Conservation (phyloP, 2,888 invertebrate species). For the Ectropis crepuscularia region DNA sequence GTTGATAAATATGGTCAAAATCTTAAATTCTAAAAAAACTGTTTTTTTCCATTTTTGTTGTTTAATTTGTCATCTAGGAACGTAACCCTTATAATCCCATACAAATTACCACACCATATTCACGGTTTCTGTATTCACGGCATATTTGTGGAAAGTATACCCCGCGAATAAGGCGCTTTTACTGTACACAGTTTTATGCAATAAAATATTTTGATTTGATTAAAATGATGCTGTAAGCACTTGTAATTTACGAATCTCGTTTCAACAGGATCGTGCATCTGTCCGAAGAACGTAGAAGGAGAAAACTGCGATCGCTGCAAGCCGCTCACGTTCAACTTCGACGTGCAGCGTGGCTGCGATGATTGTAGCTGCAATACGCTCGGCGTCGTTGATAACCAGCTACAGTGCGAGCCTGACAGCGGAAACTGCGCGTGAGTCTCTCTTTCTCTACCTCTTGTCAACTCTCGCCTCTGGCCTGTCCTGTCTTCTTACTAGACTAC, state of each 20-base stretch:
- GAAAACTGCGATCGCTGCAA: slow-evolving; percentile 95
- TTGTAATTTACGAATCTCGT: not conserved
- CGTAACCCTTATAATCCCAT: no score
- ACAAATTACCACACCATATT: no score
- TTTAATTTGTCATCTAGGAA: no score
- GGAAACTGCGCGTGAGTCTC: slow-evolving; percentile 92
- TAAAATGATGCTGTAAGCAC: not conserved
- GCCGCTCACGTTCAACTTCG: slow-evolving; percentile 95
- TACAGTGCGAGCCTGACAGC: slow-evolving; percentile 94
- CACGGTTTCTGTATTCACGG: no score
- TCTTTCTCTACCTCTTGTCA: not conserved
- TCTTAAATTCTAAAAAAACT: no score
- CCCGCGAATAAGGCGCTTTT: no score
- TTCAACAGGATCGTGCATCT: slow-evolving; percentile 91
- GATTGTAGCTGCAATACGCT: slow-evolving; percentile 95
- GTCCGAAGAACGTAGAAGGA: slow-evolving; percentile 96
- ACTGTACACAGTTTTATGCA: no score
- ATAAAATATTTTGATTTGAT: not conserved
- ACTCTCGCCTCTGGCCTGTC: not conserved
- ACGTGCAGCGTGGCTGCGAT: slow-evolving; percentile 97
- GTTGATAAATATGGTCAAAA: no score
- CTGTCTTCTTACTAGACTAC: no score
- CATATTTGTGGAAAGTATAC: no score
- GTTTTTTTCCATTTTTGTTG: no score
- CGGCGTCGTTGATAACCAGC: slow-evolving; percentile 90